Evolutionary conservation across 30 jellyfish, hydroid and myxozoan genomes (phyloP).

Genomic region (Haliclystus octoradiatus): DNA sequence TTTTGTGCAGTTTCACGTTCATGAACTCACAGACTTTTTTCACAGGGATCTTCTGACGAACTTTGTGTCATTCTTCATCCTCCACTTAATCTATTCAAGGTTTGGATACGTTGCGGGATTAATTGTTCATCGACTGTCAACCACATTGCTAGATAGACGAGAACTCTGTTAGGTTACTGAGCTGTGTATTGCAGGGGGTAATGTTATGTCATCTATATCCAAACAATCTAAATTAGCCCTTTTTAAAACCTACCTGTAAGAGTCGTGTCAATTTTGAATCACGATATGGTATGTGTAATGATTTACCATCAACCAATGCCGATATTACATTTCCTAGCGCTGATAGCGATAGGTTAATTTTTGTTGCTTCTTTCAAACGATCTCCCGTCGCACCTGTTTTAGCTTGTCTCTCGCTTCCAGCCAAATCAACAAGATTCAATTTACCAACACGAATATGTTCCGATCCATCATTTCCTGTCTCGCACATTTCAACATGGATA

Average conservation of each 20-base stretch:
- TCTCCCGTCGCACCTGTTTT: constrained; percentile 96
- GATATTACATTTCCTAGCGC: constrained; percentile 98
- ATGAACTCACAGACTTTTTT: too few species aligned
- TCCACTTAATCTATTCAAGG: too few species aligned
- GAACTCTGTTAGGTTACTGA: too few species aligned
- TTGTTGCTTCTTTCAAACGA: constrained; percentile 92
- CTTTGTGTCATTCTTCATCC: too few species aligned
- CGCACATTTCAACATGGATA: constrained; percentile 87
- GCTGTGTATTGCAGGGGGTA: too few species aligned
- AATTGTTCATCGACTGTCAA: too few species aligned
- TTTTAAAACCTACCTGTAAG: constrained; percentile 80
- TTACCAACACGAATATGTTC: constrained; percentile 95
- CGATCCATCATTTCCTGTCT: constrained; percentile 79
- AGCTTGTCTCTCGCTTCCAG: constrained; percentile 97
- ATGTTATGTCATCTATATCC: too few species aligned
- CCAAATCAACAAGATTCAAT: constrained; percentile 86
- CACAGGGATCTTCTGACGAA: too few species aligned
- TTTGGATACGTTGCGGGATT: too few species aligned
- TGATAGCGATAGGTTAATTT: constrained; percentile 73
- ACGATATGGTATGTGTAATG: constrained; percentile 91
- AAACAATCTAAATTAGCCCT: too few species aligned
- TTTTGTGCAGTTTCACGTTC: too few species aligned
- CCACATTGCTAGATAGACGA: too few species aligned
- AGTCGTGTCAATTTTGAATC: constrained; percentile 89
- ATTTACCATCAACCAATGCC: constrained; percentile 96